Base-by-base conservation (phyloP, 2,888 invertebrate species). In the Plagodis pulveraria region DNA sequence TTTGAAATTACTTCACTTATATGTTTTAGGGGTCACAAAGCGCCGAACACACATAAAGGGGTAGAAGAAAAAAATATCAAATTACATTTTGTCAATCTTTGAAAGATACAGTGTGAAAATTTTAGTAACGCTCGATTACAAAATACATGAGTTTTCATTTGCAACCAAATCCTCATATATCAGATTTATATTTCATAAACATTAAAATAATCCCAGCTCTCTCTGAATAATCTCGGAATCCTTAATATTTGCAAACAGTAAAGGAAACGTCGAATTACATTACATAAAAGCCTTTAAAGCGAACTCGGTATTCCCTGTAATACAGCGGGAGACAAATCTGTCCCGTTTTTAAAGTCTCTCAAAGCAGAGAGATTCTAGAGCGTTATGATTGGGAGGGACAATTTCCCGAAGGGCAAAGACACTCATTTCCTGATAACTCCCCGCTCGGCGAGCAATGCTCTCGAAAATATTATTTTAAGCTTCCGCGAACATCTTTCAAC, bases 401-500 rank as follows among this genome's bases (percentile, higher is more conserved):
- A 90, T 91, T 90, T 91, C 91, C 91, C 91, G 86, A 71, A 81
- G 87, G 89, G 81, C 87, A 85, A 86, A 84, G 84, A 83, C 83
- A 78, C 88, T 91, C 89, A 91, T 92, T 92, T 92, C 91, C 91
- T 88, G 84, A 56, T 52, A 56, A 53, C 56, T 56, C 52, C 51
- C 66, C 72, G 80, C 77, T 78, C 81, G 80, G 74, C 77, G 73
- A 81, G 78, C 79, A 80, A 80, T 80, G 78, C 80, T 73, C 78
- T 85, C 78, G 83, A 90, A 61, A 61, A 89, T 89, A 89, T 90
- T 89, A 89, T 91, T 89, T 89, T 82, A 84, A 87, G 84, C 87
- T 86, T 84, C 82, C 84, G 80, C 81, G 78, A 84, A 85, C 86
- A 84, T 86, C 84, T 86, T 83, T 84, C 83, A 83, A 85, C 82